Evolutionary conservation across 1,140 invertebrate species (phyloP), one percentile per base, ranked within the genome.

Genomic region (Sminthurides bifidus): DNA sequence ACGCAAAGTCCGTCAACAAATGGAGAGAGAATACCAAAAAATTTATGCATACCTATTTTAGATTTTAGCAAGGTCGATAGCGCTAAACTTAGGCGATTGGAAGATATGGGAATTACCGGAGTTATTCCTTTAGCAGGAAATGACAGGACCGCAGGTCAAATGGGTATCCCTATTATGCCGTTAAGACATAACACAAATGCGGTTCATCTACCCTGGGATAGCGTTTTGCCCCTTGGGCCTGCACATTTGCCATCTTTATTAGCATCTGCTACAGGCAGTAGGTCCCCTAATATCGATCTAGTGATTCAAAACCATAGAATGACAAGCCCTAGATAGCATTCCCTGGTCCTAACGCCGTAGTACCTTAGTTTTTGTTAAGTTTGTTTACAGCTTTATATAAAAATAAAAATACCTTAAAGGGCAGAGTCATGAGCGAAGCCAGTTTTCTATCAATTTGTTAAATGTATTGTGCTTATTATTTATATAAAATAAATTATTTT

Each of bases 151-250:
- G n/a, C 27, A 0, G 50, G 52, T 19, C 44, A 48, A 26, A 55
- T 62, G 56, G 60, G 60, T 30, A 58, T 62, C 21, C 60, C 60
- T 14, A 33, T 62, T 3, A 50, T 58, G 35, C 17, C 19, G 8
- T 41, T 57, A 3, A 44, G 56, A 46, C 29, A 29, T 4, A 40
- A 61, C 33, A 31, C 19, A 1, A 38, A 29, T 12, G 40, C 15
- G 23, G 45, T 17, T 17, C 50, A 48, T 4, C n/a, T 48, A 21
- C 56, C 56, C 12, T 55, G 56, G 52, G 60, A 62, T 24, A 50
- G 40, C 33, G 33, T 55, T 19, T 23, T 58, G 24, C 60, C 60
- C 19, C 17, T 55, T 8, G 60, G 60, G 17, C 60, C 60, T 15
- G 37, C 27, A 1, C 43, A 55, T 17, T 41, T 40, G 4, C 17